Evolutionary conservation across 2,888 invertebrate genomes (phyloP), one percentile per base, ranked within the genome.

Genomic region (Habrosyne pyritoides): DNA sequence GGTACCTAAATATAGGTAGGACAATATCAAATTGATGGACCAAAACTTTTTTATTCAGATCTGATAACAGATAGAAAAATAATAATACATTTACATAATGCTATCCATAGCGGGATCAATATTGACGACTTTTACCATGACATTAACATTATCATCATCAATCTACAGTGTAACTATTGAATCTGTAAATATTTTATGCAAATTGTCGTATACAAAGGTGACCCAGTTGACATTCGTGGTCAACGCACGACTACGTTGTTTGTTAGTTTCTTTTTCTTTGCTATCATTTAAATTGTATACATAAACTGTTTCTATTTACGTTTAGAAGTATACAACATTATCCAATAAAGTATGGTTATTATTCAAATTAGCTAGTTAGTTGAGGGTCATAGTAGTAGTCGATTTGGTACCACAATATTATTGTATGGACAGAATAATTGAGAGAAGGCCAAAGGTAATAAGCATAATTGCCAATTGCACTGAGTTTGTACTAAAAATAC

Each of bases 141-240:
- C 42, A 18, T 42, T 14, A 18, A 2, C 18, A 42, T 36, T 36
- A 36, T 36, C 36, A 42, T 42, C 18, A 18, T 18, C 14, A 18
- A 42, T 18, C n/a, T 42, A 18, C 42, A 42, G 14, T 18, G 42
- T 42, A 30, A 48, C 36, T 21, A 36, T 36, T 42, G 42, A 18
- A 55, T n/a, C 53, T 57, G 62, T 59, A 69, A 70, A 73, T 68
- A 61, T 63, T 64, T 67, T 72, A 77, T 77, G 74, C 62, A 74
- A 78, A 81, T 77, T 24, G 53, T 33, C 28, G 53, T 49, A 50
- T 54, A n/a, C 42, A 66, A 67, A 76, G 73, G 79, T 79, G 75
- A 75, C 62, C 59, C 57, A 22, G 54, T 42, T 70, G 75, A 73
- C 73, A 64, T 70, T 66, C 56, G 30, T 42, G 21, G 47, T 51